A percentile compares a stretch with the other conserved stretches of the same genome.
phyloP scores from a whole-genome alignment of 2,888 invertebrate species.

The Chrysodeixis includens region DNA sequence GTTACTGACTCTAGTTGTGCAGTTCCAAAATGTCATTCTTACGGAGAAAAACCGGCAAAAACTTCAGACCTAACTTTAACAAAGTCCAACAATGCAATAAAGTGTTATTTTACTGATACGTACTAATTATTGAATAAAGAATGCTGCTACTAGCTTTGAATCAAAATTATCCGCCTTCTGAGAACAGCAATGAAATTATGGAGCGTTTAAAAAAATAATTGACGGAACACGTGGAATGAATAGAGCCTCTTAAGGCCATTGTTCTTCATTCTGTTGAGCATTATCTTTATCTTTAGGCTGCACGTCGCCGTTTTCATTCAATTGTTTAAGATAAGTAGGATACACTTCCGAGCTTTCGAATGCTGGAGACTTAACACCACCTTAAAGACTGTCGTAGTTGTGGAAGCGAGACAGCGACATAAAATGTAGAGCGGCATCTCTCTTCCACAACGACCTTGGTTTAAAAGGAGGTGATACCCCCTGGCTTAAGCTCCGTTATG shows the following conservation, averaged over 20 bases:
- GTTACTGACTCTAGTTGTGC: no score
- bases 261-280: conserved; percentile 42
- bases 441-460: no score
- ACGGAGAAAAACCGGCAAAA: no score
- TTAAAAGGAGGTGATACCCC: no score
- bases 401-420: no score
- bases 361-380: neutral
- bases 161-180: conserved; percentile 26
- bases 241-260: conserved; percentile 39
- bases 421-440: no score
- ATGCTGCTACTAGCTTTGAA: neutral
- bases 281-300: conserved; percentile 40
- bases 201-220: conserved; percentile 42
- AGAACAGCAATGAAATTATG: conserved; percentile 8
- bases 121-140: neutral
- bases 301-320: conserved; percentile 35
- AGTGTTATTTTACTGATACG: no score
- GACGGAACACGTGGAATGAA: conserved; percentile 29
- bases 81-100: no score
- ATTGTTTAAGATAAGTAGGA: conserved; percentile 51
- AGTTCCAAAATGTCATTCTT: no score
- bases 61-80: no score
- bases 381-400: no score
- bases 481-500: conserved; percentile 27
- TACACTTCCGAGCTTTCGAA: conserved; percentile 28